A percentile compares a stretch with the other conserved stretches of the same genome.
Conservation (phyloP, 2,113 vertebrate species). For the Harpagus bidentatus region DNA sequence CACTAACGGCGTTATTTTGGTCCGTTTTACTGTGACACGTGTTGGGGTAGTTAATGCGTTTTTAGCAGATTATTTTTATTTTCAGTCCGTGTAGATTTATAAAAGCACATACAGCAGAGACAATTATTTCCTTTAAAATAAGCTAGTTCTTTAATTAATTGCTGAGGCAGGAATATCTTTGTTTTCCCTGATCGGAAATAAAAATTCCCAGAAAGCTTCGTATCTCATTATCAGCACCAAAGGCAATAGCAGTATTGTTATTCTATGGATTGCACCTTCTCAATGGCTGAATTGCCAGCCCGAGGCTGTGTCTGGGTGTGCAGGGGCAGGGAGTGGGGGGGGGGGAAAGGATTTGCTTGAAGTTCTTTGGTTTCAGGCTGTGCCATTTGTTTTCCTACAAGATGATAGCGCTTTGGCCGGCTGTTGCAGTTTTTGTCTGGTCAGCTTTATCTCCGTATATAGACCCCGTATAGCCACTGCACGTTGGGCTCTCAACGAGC, state of each 20-base stretch:
- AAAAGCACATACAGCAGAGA: background rate
- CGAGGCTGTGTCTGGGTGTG: background rate
- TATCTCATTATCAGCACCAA: background rate
- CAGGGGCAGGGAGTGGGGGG: background rate
- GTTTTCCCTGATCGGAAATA: background rate
- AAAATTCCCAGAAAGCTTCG: background rate
- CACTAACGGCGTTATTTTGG: accelerated
- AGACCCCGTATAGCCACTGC: background rate
- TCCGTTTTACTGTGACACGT: background rate
- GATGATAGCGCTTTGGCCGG: background rate
- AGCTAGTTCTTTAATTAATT: background rate
- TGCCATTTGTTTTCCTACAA: background rate
- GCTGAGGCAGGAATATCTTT: background rate
- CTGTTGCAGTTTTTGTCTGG: background rate
- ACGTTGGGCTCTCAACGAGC: background rate
- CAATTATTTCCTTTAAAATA: too few relatives aligned
- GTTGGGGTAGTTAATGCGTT: accelerated
- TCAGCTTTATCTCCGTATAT: background rate
- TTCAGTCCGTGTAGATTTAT: accelerated
- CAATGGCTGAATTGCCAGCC: background rate
- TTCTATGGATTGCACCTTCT: background rate
- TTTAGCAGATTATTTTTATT: background rate
- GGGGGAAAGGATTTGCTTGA: background rate
- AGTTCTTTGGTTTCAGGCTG: background rate
- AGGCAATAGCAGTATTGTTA: background rate